Evolutionary conservation across 2,797 vertebrate species (phyloP), one percentile per base, ranked within the genome.

Genomic region (Premnoplex brunnescens): DNA sequence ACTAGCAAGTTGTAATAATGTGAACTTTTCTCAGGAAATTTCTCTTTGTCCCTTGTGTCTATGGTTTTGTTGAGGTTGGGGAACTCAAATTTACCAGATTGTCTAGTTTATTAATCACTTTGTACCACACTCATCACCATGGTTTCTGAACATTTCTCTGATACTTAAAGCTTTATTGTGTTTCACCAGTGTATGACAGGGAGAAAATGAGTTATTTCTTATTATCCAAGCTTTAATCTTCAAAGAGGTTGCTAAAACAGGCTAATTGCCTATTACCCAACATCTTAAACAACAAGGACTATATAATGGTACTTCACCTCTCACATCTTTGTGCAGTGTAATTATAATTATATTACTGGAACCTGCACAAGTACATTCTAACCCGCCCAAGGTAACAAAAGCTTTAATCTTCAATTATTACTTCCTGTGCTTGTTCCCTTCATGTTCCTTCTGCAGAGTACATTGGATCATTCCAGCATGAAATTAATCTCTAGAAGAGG

Each of bases 381-480:
- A 85, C 68, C 56, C 5, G 2, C 41, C 24, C 52, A 73, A 68
- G 21, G 48, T 64, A 90, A 95, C 58, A 83, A 91, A 96, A 77
- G 14, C 81, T 96, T 94, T 95, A 79, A 95, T 97, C 88, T 96
- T 93, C 60, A 71, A 0, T 91, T 89, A 88, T 60, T 88, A 24
- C 16, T 92, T 91, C 62, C 88, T 90, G 48, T 62, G 12, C 28
- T 82, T 91, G 49, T 91, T 93, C 39, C 48, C 60, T 88, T 91
- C 59, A 59, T 78, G 27, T 91, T 93, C 76, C 60, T 85, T 94
- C 41, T 89, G 12, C 44, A 84, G n/a, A 87, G 27, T 59, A 75
- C 69, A 48, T 59, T 68, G 62, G 39, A 60, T 69, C 46, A 85
- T 71, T 95, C 27, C 67, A 64, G 32, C 69, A 91, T 1, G 7